Evolutionary conservation across 2,113 vertebrate species (phyloP), one percentile per base, ranked within the genome.

Genomic region (Antechinus stuartii): DNA sequence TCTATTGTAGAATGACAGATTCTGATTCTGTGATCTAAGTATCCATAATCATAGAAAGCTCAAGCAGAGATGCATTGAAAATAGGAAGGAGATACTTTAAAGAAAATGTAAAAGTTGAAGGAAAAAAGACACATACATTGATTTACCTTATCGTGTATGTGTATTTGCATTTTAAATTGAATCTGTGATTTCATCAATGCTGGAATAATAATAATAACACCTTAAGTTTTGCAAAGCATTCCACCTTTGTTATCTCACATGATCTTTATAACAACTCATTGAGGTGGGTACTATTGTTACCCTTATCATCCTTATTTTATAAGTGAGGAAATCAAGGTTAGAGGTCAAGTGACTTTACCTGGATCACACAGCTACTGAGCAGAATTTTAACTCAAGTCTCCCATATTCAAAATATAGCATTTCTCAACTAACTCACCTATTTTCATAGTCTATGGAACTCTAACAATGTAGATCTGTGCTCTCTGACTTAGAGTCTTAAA

Each of bases 1-100:
- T 94, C 90, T 96, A 52, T 42, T 35, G 8, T 24, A 84, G 76
- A 95, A 76, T 95, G 92, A 89, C 91, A 93, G 42, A 49, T 84
- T 94, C 92, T 54, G 54, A 92, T 96, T 93, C 54, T 94, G 24
- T 94, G 89, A 94, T 96, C 95, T 96, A 95, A 54, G 93, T 93
- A 10, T 91, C 89, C 96, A 76, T 84, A 93, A 94, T 91, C 97
- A 96, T 14, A 95, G 25, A 96, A 91, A 46, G 22, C 46, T 96
- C 90, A 49, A 96, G 22, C 92, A 68, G 50, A 91, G 35, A 19
- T 42, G 22, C 47, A 61, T 5, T 46, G 30, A 16, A 94, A 93
- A 68, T 95, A 92, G 84, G 92, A 93, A 92, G 46, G 84, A 84
- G 54, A 42, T 35, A 53, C 7, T 1, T 76, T 54, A 23, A 42